Evolutionary conservation across 2,113 vertebrate genomes (phyloP).

Genomic region (Clinocottus analis): DNA sequence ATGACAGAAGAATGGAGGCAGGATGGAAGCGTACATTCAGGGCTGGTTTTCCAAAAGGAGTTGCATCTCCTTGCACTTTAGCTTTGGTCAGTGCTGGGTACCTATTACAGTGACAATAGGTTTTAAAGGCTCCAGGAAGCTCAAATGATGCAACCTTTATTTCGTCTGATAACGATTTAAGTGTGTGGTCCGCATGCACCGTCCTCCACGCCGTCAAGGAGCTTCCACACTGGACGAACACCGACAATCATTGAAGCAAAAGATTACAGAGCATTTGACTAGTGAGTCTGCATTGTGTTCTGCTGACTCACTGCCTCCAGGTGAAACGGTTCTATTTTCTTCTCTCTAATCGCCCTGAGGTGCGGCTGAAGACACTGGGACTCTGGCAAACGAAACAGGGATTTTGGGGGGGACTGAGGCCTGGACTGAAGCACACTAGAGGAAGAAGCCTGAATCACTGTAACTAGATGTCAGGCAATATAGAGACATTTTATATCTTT

Average conservation of each 20-base stretch:
- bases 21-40: constrained; percentile 22
- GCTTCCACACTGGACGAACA: constrained; percentile 13
- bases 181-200: no score
- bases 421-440: not conserved
- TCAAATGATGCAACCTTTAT: not conserved
- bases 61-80: not conserved
- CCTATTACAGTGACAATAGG: not conserved
- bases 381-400: constrained; percentile 1
- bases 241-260: not conserved
- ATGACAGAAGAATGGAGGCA: constrained; percentile 33
- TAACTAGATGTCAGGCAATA: not conserved
- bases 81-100: not conserved
- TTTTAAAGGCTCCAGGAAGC: not conserved
- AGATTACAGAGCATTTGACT: not conserved
- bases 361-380: constrained; percentile 1
- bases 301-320: constrained; percentile 51
- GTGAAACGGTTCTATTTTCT: constrained; percentile 20
- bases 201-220: not conserved
- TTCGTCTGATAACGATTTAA: not conserved
- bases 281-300: not conserved
- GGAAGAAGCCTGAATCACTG: not conserved
- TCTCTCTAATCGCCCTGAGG: constrained; percentile 41
- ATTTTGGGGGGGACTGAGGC: not conserved
- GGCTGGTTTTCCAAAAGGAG: not conserved
- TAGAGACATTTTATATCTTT: no score